Conservation (phyloP, 2,113 vertebrate species). For the Saccopteryx leptura region DNA sequence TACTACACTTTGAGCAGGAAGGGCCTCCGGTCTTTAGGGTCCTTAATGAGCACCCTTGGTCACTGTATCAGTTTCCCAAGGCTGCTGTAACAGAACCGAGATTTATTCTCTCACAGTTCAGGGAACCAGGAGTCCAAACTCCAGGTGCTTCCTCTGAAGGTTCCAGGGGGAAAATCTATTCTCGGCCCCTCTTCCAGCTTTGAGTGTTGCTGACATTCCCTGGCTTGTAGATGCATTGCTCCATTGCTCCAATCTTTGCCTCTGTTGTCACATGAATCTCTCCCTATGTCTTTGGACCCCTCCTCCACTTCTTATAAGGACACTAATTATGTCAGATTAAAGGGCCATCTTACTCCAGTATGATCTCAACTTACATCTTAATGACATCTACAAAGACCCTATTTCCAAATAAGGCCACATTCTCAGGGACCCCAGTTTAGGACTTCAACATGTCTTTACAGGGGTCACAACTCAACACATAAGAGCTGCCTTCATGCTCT, state of each 20-base stretch:
- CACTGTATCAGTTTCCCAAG: neutral
- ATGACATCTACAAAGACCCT: neutral
- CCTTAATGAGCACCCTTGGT: too few relatives aligned
- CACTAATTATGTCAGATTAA: rapidly evolving
- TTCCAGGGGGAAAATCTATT: neutral
- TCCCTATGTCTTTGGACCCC: neutral
- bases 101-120: neutral
- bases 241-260: neutral
- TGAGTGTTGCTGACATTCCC: too few relatives aligned
- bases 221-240: neutral
- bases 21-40: neutral
- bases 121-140: neutral
- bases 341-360: neutral
- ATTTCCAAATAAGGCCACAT: neutral
- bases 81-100: neutral
- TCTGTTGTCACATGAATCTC: rapidly evolving
- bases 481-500: rapidly evolving
- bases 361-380: neutral
- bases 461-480: neutral
- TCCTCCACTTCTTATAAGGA: neutral
- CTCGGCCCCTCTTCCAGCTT: neutral
- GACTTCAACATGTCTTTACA: neutral
- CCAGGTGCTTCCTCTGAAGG: neutral
- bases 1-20: neutral
- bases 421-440: neutral